phyloP scores from a whole-genome alignment of 2,797 vertebrate species.

The Linurgus olivaceus region DNA sequence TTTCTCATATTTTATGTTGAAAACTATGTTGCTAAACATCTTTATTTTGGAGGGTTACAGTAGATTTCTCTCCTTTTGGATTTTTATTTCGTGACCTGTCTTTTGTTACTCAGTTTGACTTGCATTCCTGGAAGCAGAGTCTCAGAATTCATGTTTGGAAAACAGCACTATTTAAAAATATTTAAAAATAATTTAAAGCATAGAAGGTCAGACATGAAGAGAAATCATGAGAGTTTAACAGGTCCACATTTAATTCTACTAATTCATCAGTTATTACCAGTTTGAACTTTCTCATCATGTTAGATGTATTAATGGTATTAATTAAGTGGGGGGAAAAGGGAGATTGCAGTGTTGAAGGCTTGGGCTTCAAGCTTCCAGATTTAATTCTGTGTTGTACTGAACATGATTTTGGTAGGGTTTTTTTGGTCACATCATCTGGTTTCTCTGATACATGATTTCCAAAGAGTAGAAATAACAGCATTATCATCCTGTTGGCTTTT shows the following conservation, averaged over 20 bases:
- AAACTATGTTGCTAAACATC: slow-evolving; percentile 7
- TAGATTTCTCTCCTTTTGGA: not conserved
- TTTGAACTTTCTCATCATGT: not conserved
- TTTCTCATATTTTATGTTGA: slow-evolving; percentile 44
- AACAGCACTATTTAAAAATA: not conserved
- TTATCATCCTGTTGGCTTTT: not conserved
- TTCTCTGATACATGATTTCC: not conserved
- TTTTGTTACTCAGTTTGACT: slow-evolving; percentile 12
- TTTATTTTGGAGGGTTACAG: not conserved
- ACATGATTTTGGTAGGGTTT: not conserved
- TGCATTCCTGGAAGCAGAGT: not conserved
- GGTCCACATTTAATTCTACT: not conserved
- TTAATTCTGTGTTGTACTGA: not conserved
- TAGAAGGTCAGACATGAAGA: not conserved
- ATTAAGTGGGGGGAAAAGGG: not conserved
- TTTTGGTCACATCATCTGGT: not conserved
- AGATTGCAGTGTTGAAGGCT: not conserved
- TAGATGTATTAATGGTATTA: not conserved
- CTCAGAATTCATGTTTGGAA: not conserved
- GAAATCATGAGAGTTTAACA: not conserved
- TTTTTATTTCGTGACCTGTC: not conserved
- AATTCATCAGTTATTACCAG: not conserved
- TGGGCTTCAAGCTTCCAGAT: not conserved
- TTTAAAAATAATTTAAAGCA: not conserved
- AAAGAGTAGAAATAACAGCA: not conserved